Percentiles rank a stretch among this genome's conserved stretches.
These are phyloP conservation scores for Drosophila pseudotakahashii DNA, from an alignment of 2,888 invertebrate species.

Conservation along the genomic window DNA sequence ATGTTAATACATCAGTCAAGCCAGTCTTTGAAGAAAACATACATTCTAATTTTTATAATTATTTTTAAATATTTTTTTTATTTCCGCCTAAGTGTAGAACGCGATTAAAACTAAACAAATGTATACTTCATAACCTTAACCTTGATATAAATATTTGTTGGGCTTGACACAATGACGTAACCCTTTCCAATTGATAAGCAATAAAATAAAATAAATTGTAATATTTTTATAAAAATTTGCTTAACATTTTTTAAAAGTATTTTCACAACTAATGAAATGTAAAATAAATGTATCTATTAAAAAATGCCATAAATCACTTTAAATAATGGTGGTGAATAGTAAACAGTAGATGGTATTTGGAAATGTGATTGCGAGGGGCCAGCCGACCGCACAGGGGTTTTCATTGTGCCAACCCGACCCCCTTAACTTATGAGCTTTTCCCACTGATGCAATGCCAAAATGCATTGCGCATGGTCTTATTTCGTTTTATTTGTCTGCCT, in stretches of 20 bases:
- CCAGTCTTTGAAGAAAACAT: background rate
- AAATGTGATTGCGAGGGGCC: constrained; percentile 15
- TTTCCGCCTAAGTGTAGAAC: too few species aligned
- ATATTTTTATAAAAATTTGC: background rate
- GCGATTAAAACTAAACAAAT: background rate
- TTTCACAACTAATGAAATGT: too few species aligned
- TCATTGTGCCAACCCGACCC: constrained; percentile 16
- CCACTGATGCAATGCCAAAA: constrained; percentile 63
- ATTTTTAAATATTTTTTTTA: background rate
- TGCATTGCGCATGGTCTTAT: constrained; percentile 66
- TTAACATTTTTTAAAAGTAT: too few species aligned
- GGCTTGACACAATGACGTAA: background rate
- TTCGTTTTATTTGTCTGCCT: constrained; percentile 17
- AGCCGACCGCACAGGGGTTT: constrained; percentile 2
- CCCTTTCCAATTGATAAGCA: background rate
- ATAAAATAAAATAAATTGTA: background rate
- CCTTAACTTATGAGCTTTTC: constrained; percentile 21
- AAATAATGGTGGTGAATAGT: background rate
- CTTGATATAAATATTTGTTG: background rate
- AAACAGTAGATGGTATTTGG: constrained; percentile 10
- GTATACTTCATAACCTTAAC: constrained; percentile 1
- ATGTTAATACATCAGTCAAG: background rate
- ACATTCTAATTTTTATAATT: background rate
- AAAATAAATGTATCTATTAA: too few species aligned
- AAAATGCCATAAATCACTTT: constrained; percentile 7